Evolutionary conservation across 2,113 vertebrate species (phyloP).

Genomic region (Oostethus manadensis): DNA sequence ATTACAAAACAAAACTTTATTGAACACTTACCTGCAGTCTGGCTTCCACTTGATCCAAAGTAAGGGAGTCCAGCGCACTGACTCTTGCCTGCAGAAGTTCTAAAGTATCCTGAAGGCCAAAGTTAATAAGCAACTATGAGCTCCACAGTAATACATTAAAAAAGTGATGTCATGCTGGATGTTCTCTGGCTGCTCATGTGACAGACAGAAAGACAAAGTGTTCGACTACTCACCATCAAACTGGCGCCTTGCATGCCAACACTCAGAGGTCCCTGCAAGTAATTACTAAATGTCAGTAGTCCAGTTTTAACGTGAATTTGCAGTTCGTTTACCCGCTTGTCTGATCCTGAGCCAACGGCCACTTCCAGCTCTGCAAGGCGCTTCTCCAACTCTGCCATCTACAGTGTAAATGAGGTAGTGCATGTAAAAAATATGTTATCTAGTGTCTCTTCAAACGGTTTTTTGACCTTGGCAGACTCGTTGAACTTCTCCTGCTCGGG

Average conservation of each 20-base stretch:
- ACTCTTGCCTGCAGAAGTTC: constrained; percentile 90
- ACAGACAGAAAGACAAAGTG: constrained; percentile 2
- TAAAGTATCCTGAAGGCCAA: constrained; percentile 78
- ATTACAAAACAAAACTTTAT: not conserved
- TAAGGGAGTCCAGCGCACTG: constrained; percentile 80
- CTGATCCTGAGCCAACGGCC: constrained; percentile 78
- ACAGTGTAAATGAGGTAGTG: not conserved
- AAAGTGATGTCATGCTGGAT: constrained; percentile 39
- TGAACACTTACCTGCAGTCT: constrained; percentile 77
- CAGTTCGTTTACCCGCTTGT: constrained; percentile 78
- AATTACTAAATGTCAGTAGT: not conserved
- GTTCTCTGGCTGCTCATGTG: constrained; percentile 32
- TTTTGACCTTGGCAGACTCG: constrained; percentile 82
- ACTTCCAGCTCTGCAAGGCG: constrained; percentile 86
- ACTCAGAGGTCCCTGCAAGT: constrained; percentile 80
- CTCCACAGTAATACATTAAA: constrained; percentile 20
- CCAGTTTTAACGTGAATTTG: not conserved
- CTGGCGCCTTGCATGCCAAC: constrained; percentile 81
- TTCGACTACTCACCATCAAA: constrained; percentile 76
- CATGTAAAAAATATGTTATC: not conserved
- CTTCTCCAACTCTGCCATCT: constrained; percentile 89
- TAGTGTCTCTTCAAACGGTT: not conserved
- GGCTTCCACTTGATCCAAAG: constrained; percentile 91
- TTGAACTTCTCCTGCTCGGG: constrained; percentile 90
- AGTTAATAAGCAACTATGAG: constrained; percentile 1